These are phyloP conservation scores for Athrips mouffetella DNA, from an alignment of 2,888 invertebrate genomes.

Conservation along the genomic window DNA sequence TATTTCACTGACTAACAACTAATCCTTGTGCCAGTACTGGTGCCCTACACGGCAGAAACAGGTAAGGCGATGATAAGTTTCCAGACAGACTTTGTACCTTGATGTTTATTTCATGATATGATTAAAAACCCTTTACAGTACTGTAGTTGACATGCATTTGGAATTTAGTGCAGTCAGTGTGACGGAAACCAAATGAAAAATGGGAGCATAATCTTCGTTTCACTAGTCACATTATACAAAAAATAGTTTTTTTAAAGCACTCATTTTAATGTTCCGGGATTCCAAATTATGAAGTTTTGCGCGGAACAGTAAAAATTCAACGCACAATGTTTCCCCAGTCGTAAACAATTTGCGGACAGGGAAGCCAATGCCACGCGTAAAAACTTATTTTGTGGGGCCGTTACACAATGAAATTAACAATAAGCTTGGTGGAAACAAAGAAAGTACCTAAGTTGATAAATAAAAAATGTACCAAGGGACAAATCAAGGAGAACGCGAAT, in stretches of 20 bases:
- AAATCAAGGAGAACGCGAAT: constrained; percentile 37
- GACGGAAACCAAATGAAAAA: constrained; percentile 70
- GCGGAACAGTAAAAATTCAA: not conserved
- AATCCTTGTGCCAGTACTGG: too few relatives aligned
- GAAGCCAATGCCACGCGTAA: constrained; percentile 40
- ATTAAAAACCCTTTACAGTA: too few relatives aligned
- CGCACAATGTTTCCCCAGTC: constrained; percentile 31
- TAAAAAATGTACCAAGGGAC: constrained; percentile 54
- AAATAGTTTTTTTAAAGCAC: constrained; percentile 23
- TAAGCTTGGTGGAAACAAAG: constrained; percentile 48
- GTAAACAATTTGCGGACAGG: constrained; percentile 40
- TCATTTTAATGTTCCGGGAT: not conserved
- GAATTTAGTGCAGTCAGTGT: too few relatives aligned
- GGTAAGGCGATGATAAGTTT: too few relatives aligned
- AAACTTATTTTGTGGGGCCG: constrained; percentile 42
- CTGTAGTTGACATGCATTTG: too few relatives aligned
- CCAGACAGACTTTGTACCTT: too few relatives aligned
- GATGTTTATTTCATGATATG: too few relatives aligned
- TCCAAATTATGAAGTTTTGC: not conserved
- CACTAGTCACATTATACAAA: constrained; percentile 58
- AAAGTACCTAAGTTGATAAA: constrained; percentile 49
- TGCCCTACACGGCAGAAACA: too few relatives aligned
- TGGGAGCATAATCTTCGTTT: constrained; percentile 67
- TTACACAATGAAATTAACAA: constrained; percentile 54
- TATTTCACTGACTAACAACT: too few relatives aligned